Evolutionary conservation across 2,113 vertebrate genomes (phyloP), one percentile per base, ranked within the genome.

Genomic region (Labrus mixtus): DNA sequence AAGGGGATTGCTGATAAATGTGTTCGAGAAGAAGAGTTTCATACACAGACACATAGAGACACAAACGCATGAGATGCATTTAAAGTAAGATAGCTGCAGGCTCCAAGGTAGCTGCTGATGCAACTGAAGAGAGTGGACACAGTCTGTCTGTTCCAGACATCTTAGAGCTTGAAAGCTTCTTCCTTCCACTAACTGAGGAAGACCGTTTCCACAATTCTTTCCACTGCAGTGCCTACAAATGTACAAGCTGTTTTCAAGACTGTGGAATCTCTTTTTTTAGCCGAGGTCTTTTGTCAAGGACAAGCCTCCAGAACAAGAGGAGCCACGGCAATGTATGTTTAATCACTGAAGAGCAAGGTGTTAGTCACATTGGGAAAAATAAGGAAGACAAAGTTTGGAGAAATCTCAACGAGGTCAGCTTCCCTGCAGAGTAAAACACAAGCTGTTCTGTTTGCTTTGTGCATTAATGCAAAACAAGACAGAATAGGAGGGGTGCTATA

Each of bases 31-130:
- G 59, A 50, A 57, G 11, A 45, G 37, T 50, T 79, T 60, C 20
- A 54, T 36, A 15, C 57, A 41, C 22, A 17, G 36, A 20, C 33
- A 22, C 6, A 66, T n/a, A 51, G 7, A 70, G 20, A 66, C 8
- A 70, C 19, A 39, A 19, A 50, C 16, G 39, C 6, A 55, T 8
- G 16, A 48, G 25, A 57, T 20, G 22, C 45, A 50, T 62, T 78
- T 62, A 70, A 11, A 60, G 66, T 22, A 55, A 39, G 37, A 71
- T 48, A 20, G 54, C 80, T 83, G 45, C 29, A 19, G 81, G 68
- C n/a, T 56, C 19, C 20, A 48, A 71, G 63, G 22, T 65, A 68
- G 76, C 43, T 62, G 80, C 74, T 85, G 74, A 81, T 85, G 66
- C 60, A 83, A 83, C 58, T 58, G 36, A 69, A 79, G 41, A 11